These are phyloP conservation scores for Piliocolobus tephrosceles DNA, from an alignment of 2,113 vertebrate species.

Conservation along the genomic window DNA sequence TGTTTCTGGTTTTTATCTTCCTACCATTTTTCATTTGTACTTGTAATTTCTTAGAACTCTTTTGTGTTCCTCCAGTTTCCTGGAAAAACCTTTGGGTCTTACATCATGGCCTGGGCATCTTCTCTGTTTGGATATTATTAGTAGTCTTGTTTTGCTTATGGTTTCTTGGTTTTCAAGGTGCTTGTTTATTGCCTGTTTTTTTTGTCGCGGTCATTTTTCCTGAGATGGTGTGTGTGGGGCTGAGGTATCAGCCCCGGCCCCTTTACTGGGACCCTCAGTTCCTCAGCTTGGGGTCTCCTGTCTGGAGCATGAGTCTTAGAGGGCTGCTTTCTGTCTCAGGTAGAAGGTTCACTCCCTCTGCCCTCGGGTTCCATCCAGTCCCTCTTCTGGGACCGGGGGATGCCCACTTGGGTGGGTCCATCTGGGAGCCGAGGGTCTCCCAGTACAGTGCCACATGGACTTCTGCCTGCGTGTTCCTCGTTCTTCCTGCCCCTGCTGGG, in stretches of 20 bases:
- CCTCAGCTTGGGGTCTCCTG: not conserved
- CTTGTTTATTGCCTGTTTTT: too few species aligned
- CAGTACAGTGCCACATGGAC: not conserved
- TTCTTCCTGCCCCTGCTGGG: too few species aligned
- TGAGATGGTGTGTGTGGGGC: not conserved
- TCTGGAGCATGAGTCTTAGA: not conserved
- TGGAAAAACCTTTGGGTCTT: not conserved
- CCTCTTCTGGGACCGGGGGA: too few species aligned
- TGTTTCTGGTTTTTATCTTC: not conserved
- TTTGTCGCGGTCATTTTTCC: not conserved
- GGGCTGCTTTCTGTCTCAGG: not conserved
- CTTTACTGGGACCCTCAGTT: not conserved
- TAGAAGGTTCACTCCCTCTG: not conserved
- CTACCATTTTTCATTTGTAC: not conserved
- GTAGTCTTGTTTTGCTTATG: not conserved
- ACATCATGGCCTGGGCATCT: not conserved
- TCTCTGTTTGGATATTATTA: not conserved
- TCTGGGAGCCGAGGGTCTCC: not conserved
- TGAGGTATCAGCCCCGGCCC: not conserved
- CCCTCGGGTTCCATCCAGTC: not conserved
- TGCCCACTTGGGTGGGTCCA: not conserved
- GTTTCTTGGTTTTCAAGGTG: not conserved
- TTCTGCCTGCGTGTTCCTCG: not conserved
- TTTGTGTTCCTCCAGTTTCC: not conserved
- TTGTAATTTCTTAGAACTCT: not conserved